These are phyloP conservation scores for Chionis minor DNA, from an alignment of 2,113 vertebrate species.

Conservation along the genomic window DNA sequence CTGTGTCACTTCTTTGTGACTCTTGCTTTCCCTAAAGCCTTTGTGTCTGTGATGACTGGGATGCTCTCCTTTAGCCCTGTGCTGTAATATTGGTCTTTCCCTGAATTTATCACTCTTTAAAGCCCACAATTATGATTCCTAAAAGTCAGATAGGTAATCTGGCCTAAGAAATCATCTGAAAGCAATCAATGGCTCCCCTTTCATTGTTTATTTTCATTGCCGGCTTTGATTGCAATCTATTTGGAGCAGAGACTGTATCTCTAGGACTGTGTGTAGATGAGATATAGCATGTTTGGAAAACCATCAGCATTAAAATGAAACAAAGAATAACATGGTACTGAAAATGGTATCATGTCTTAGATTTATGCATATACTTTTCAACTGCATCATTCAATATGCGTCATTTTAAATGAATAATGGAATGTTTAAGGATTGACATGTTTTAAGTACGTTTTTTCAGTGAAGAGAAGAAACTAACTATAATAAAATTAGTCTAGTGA, in stretches of 20 bases:
- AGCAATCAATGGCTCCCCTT: not conserved
- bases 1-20: not conserved
- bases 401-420: not conserved
- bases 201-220: not conserved
- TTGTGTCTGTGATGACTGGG: not conserved
- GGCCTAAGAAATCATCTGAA: not conserved
- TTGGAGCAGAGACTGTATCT: not conserved
- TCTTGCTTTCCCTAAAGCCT: not conserved
- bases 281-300: not conserved
- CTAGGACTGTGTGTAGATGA: not conserved
- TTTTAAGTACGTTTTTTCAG: not conserved
- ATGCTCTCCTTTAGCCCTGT: not conserved
- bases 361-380: not conserved
- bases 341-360: not conserved
- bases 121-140: not conserved
- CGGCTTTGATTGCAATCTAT: not conserved
- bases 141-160: not conserved
- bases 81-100: not conserved
- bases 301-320: not conserved
- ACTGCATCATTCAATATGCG: not conserved
- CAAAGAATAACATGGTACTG: not conserved
- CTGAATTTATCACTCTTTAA: not conserved
- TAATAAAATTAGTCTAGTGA: not conserved
- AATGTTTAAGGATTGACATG: not conserved
- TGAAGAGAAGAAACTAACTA: not conserved